Conservation (phyloP, 1,140 invertebrate genomes). For the Drosophila erecta region DNA sequence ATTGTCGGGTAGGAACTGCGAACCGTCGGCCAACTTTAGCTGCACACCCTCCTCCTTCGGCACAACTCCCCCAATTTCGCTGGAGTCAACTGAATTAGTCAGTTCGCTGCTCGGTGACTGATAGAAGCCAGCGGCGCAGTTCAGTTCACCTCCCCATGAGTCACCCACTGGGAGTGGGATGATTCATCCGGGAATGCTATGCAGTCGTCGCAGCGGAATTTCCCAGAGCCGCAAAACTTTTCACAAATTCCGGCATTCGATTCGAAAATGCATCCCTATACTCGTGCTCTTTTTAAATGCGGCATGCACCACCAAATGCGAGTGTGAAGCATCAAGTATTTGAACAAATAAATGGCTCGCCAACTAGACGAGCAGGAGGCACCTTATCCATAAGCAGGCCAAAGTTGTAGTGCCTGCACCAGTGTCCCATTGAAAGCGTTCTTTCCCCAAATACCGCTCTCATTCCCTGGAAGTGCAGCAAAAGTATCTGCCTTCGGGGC, state of each 20-base stretch:
- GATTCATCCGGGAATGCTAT: slow-evolving; percentile 42
- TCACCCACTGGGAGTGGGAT: slow-evolving; percentile 25
- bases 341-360: too few species aligned
- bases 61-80: slow-evolving; percentile 12
- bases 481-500: neutral
- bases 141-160: neutral
- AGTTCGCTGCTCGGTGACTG: slow-evolving; percentile 34
- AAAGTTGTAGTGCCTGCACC: too few species aligned
- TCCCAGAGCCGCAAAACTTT: slow-evolving; percentile 31
- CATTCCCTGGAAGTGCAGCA: neutral
- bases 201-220: slow-evolving; percentile 39
- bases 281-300: neutral
- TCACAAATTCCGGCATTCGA: slow-evolving; percentile 40
- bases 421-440: too few species aligned
- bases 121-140: neutral
- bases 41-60: neutral
- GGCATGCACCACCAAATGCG: slow-evolving; percentile 1
- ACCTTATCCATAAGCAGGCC: too few species aligned
- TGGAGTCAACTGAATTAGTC: slow-evolving; percentile 58
- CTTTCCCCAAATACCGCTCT: too few species aligned
- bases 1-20: slow-evolving; percentile 52
- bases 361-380: too few species aligned
- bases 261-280: slow-evolving; percentile 18
- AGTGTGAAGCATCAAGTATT: slow-evolving; percentile 1
- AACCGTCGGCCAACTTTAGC: slow-evolving; percentile 53